Base-by-base conservation (phyloP, 2,797 vertebrate genomes). In the Tympanoctomys barrerae region DNA sequence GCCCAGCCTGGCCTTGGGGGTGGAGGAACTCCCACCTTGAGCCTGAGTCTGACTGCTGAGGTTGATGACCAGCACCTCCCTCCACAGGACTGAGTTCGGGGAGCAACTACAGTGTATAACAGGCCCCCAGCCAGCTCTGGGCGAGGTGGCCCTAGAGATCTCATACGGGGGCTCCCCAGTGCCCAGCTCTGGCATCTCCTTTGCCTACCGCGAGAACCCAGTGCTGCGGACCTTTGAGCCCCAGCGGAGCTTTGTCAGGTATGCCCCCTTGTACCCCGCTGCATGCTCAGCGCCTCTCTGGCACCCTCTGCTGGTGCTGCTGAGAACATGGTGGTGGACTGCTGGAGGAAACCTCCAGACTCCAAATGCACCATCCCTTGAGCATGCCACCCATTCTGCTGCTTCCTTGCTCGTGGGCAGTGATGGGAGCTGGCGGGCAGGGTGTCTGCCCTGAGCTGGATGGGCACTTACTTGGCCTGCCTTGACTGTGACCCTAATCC, bases 161-260 rank as follows among this genome's bases (percentile, higher is more conserved):
- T 57, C 3, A 57, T 98, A 99, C 0, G 99, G 99, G 49, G 94
- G 95, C 83, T 95, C 96, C 19, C 4, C 0, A 0, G 98, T 97
- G 21, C 16, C 91, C 46, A 97, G 92, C 12, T 0, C 57, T 9
- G 94, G 49, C 4, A 80, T 94, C 46, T 7, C 0, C 0, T 99
- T 99, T 97, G 82, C 94, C 13, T 99, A 99, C 93, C 97, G 96
- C 1, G 98, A 98, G 90, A 99, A 99, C 70, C 99, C 99, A 0
- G 98, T 97, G 22, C 97, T 99, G 54, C 90, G 86, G 66, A 97
- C 97, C 88, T 98, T 99, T n/a, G 96, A 98, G 42, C 99, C 99
- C 0, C 94, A 98, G 59, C 98, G 97, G 22, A 99, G 99, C 96
- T 99, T 99, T 52, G 98, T 97, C 97, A 99, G 99, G 99, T 99